Conservation (phyloP, 2,113 vertebrate species). For the Pholis gunnellus region DNA sequence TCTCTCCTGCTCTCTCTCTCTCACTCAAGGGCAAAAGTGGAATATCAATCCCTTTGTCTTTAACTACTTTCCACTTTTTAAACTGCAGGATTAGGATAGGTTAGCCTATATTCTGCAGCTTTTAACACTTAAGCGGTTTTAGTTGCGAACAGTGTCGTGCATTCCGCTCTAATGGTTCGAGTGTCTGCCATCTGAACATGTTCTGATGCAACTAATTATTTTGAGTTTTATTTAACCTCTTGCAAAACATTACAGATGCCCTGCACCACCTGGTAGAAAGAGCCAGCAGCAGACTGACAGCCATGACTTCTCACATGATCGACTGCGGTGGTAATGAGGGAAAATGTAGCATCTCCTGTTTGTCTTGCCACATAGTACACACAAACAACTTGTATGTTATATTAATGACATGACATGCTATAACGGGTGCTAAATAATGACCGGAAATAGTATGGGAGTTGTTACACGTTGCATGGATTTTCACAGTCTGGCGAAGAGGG, state of each 20-base stretch:
- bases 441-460: conserved; percentile 31
- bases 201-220: conserved; percentile 60
- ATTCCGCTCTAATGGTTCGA: conserved; percentile 37
- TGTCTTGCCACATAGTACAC: neutral
- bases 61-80: conserved; percentile 74
- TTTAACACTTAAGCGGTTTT: conserved; percentile 69
- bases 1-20: conserved; percentile 13
- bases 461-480: conserved; percentile 7
- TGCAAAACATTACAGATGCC: conserved; percentile 41
- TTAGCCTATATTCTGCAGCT: conserved; percentile 64
- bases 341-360: neutral
- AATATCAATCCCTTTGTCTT: conserved; percentile 77
- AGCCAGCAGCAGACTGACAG: conserved; percentile 44
- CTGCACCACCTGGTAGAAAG: conserved; percentile 55
- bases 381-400: conserved; percentile 2
- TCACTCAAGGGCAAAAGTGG: conserved; percentile 75
- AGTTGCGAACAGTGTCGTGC: conserved; percentile 40
- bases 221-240: conserved; percentile 35
- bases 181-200: conserved; percentile 27
- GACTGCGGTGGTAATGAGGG: conserved; percentile 25
- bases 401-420: neutral
- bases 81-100: conserved; percentile 71
- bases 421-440: conserved; percentile 32
- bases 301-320: conserved; percentile 39
- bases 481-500: conserved; percentile 7